A percentile compares a stretch with the other conserved stretches of the same genome.
These are phyloP conservation scores for Drosophila ohnishii DNA, from an alignment of 1,140 invertebrate genomes.

Conservation along the genomic window DNA sequence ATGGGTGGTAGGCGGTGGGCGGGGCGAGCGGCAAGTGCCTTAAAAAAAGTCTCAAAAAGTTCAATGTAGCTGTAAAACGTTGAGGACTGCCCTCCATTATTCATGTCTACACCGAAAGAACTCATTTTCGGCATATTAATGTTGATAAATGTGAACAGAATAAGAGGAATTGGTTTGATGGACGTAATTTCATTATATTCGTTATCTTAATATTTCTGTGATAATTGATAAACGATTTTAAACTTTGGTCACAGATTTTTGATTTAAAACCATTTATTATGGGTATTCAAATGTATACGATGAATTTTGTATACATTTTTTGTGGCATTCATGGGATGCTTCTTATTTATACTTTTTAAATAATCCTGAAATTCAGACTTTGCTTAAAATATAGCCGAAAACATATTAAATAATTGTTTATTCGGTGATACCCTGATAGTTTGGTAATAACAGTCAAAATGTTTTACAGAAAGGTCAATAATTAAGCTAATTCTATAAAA, in stretches of 20 bases:
- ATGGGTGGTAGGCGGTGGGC: slow-evolving; percentile 45
- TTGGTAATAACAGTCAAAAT: background rate
- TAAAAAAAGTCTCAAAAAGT: slow-evolving; percentile 60
- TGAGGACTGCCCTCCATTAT: slow-evolving; percentile 50
- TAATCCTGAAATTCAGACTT: background rate
- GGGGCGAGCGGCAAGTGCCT: slow-evolving; percentile 55
- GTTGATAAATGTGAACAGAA: background rate
- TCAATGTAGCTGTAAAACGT: slow-evolving; percentile 75
- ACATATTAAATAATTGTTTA: too few species aligned
- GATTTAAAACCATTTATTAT: background rate
- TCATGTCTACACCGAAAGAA: slow-evolving; percentile 42
- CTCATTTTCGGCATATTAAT: background rate
- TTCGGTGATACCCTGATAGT: background rate
- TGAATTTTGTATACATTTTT: background rate
- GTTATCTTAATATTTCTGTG: background rate
- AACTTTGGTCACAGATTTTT: background rate
- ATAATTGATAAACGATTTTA: background rate
- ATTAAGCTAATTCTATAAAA: too few species aligned
- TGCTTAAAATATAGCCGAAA: background rate
- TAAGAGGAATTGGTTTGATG: background rate
- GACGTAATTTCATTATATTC: background rate
- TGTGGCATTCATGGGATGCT: too few species aligned
- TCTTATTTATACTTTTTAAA: background rate
- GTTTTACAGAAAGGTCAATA: background rate
- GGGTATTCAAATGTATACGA: background rate